Conservation (phyloP, 2,888 invertebrate genomes). For the Lepeophtheirus nordmannii region DNA sequence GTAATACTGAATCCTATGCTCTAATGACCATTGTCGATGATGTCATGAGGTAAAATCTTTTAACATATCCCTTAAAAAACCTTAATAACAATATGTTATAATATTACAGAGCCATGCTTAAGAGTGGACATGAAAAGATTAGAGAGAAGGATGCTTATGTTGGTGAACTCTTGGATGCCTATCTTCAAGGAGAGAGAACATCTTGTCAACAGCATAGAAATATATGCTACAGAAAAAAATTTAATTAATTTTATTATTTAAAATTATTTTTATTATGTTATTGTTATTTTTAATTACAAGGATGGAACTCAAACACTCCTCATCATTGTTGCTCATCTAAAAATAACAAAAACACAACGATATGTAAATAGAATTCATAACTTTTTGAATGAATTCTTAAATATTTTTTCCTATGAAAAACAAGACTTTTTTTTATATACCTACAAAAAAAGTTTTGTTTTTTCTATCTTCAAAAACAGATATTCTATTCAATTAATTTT, state of each 20-base stretch:
- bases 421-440: background rate
- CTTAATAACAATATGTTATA: background rate
- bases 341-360: too few relatives aligned
- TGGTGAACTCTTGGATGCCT: background rate
- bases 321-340: too few relatives aligned
- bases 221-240: background rate
- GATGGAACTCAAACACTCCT: too few relatives aligned
- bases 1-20: background rate
- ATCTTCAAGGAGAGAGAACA: background rate
- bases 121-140: conserved; percentile 3
- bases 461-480: background rate
- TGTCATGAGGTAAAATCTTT: background rate
- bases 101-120: background rate
- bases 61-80: background rate
- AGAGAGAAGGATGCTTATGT: conserved; percentile 1
- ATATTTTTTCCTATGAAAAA: background rate
- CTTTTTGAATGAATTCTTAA: background rate
- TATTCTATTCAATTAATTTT: background rate
- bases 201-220: background rate
- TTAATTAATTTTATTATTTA: background rate
- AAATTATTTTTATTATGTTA: too few relatives aligned
- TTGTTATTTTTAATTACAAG: too few relatives aligned
- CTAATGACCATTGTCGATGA: conserved; percentile 4
- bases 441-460: background rate
- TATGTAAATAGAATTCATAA: too few relatives aligned